These are phyloP conservation scores for Dicyrtoma fusca DNA, from an alignment of 2,888 invertebrate genomes.

Conservation along the genomic window DNA sequence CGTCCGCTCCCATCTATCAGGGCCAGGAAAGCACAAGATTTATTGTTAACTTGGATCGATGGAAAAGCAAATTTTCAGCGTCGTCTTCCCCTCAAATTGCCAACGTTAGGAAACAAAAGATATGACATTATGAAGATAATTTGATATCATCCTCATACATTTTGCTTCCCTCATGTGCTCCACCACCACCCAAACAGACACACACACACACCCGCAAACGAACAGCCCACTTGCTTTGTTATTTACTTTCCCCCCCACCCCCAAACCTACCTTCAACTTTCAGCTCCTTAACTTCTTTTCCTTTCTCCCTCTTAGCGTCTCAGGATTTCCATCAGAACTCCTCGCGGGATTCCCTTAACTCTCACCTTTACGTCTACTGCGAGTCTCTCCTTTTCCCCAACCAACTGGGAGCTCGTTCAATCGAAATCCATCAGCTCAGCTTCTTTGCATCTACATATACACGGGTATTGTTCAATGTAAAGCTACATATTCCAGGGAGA, in stretches of 20 bases:
- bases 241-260: background rate
- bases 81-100: slow-evolving; percentile 20
- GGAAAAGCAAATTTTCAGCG: slow-evolving; percentile 35
- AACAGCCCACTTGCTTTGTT: background rate
- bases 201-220: background rate
- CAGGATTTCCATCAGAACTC: no score
- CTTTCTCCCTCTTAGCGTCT: slow-evolving; percentile 1
- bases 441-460: no score
- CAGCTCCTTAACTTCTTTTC: background rate
- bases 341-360: background rate
- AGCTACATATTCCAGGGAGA: no score
- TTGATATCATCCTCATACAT: slow-evolving; percentile 15
- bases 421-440: no score
- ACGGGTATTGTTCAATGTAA: no score
- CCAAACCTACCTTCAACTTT: background rate
- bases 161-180: background rate
- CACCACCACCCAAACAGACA: no score
- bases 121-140: slow-evolving; percentile 8
- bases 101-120: slow-evolving; percentile 14
- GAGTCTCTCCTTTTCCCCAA: background rate
- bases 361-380: slow-evolving; percentile 4
- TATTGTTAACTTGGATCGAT: slow-evolving; percentile 36
- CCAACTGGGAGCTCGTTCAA: no score
- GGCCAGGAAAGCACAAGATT: slow-evolving; percentile 24
- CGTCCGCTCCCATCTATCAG: background rate